Conservation (phyloP, 2,113 vertebrate genomes). For the Colistium nudipinnis region DNA sequence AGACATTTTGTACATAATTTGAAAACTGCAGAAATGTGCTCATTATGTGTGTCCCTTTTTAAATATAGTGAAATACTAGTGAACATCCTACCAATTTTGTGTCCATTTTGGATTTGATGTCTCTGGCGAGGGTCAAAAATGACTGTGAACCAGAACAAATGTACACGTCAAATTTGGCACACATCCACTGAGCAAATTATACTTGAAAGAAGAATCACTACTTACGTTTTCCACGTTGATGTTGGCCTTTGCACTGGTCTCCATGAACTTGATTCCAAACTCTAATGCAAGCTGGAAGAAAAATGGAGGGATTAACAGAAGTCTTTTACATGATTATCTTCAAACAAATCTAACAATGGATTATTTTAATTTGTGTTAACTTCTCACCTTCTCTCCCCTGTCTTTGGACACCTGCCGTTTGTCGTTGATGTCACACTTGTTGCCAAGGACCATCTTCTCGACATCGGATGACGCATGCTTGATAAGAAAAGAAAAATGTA, state of each 20-base stretch:
- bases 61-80: background rate
- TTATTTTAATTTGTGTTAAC: background rate
- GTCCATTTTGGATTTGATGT: constrained; percentile 99
- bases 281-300: constrained; percentile 89
- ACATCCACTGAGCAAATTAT: background rate
- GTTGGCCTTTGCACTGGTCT: constrained; percentile 98
- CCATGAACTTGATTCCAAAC: constrained; percentile 98
- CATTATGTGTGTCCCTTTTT: too few species aligned
- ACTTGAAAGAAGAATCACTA: constrained; percentile 20
- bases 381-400: constrained; percentile 92
- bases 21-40: background rate
- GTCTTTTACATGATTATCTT: background rate
- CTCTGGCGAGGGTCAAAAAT: constrained; percentile 96
- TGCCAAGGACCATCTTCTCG: constrained; percentile 98
- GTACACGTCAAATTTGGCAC: background rate
- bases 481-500: background rate
- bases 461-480: constrained; percentile 97
- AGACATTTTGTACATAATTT: background rate
- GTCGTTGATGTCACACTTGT: constrained; percentile 98
- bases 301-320: background rate
- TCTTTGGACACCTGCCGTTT: constrained; percentile 97
- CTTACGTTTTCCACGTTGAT: constrained; percentile 98
- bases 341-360: background rate
- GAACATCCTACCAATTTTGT: constrained; percentile 91
- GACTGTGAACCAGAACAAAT: constrained; percentile 79